A percentile compares a stretch with the other conserved stretches of the same genome.
These are phyloP conservation scores for Myodes glareolus DNA, from an alignment of 2,113 vertebrate genomes.

Conservation along the genomic window DNA sequence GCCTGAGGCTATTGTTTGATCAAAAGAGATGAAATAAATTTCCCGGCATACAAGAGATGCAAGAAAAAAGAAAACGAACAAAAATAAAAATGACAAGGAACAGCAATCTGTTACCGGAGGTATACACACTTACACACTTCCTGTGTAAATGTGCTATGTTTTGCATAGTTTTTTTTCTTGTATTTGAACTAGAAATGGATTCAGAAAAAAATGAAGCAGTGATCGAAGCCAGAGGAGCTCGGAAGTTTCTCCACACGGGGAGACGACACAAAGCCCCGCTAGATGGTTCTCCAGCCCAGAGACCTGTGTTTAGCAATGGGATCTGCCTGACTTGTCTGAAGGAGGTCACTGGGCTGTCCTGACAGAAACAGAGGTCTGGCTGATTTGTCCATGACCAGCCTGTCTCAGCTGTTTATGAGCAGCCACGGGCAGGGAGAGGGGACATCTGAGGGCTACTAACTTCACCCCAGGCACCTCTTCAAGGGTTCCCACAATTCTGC, in stretches of 20 bases:
- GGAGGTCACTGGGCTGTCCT: background rate
- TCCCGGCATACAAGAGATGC: background rate
- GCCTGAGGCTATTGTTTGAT: background rate
- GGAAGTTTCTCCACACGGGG: background rate
- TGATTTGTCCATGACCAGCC: background rate
- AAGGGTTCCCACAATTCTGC: background rate
- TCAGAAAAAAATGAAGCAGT: background rate
- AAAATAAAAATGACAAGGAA: background rate
- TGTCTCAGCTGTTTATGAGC: background rate
- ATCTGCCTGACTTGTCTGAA: background rate
- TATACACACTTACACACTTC: background rate
- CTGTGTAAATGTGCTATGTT: background rate
- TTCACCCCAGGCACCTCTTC: background rate
- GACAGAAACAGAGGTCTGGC: background rate
- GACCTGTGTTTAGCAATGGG: background rate
- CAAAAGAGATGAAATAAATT: background rate
- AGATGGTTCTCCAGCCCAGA: background rate
- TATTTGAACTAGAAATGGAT: conserved; percentile 50
- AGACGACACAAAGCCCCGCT: background rate
- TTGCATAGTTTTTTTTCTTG: background rate
- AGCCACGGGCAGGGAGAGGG: background rate
- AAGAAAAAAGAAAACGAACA: background rate
- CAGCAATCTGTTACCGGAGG: background rate
- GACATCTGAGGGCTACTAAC: background rate
- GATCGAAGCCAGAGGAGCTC: background rate